These are phyloP conservation scores for Neelides folsomi DNA, from an alignment of 2,888 invertebrate genomes.

Conservation along the genomic window DNA sequence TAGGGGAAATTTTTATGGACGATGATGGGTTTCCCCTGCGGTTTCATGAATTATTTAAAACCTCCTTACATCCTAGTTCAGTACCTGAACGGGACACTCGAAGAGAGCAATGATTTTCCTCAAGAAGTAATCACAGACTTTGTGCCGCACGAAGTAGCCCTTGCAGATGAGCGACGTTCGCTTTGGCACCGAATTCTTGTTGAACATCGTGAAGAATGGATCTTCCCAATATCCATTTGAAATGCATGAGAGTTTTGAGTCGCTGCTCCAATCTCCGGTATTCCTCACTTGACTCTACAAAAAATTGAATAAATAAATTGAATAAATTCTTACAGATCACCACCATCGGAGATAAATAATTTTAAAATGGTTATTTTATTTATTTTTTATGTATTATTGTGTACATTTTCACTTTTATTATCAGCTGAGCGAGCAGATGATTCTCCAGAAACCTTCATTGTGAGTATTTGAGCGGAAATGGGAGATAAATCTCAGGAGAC, in stretches of 20 bases:
- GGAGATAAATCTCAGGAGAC: too few relatives aligned
- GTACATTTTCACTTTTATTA: too few relatives aligned
- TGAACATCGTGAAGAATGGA: slow-evolving; percentile 27
- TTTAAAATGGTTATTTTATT: neutral
- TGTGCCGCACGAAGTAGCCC: slow-evolving; percentile 28
- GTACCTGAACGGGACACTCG: slow-evolving; percentile 21
- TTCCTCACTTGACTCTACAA: slow-evolving; percentile 20
- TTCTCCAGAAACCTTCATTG: too few relatives aligned
- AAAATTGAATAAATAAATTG: slow-evolving; percentile 1
- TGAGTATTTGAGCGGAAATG: too few relatives aligned
- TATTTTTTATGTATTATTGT: neutral
- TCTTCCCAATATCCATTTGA: slow-evolving; percentile 30
- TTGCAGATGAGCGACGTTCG: slow-evolving; percentile 30
- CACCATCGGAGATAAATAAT: neutral
- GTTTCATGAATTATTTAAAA: neutral
- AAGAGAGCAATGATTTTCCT: slow-evolving; percentile 16
- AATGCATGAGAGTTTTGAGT: slow-evolving; percentile 26
- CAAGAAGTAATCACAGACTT: slow-evolving; percentile 29
- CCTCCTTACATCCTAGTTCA: neutral
- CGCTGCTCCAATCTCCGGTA: slow-evolving; percentile 32
- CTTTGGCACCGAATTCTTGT: slow-evolving; percentile 18
- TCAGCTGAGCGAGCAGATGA: too few relatives aligned
- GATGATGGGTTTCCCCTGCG: neutral
- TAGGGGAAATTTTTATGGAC: too few relatives aligned
- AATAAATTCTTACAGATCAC: neutral